Base-by-base conservation (phyloP, 92 coral and sea anemone genomes). In the Paramuricea clavata region DNA sequence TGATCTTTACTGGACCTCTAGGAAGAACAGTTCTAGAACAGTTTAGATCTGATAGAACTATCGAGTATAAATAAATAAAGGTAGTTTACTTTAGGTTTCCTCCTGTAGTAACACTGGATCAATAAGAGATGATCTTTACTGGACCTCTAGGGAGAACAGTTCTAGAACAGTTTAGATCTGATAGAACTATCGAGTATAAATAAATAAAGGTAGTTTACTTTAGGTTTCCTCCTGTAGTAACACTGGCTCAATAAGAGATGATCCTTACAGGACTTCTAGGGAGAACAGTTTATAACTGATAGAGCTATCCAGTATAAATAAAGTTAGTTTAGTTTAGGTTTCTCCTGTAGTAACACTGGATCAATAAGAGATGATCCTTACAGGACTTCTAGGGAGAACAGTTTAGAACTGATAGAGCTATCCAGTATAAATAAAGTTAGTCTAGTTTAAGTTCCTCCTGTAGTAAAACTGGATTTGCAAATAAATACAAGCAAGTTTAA, bases 301-400 rank as follows among this genome's bases (percentile, higher is more conserved):
- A 21, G 62, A 54, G 62, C 62, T 54, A 54, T 54, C 26, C 62
- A 54, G 62, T 6, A 54, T 54, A 54, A 54, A 54, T 54, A 54
- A 54, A 54, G 22, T 54, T 13, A 54, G 62, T 54, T 13, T 1
- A 54, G 62, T 23, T 54, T n/a, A n/a, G n/a, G n/a, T 54, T 13
- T 23, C 62, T 54, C 62, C 62, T 54, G 62, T 54, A 54, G 26
- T 0, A 54, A 54, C 22, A 54, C 62, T 54, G 62, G 25, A 54
- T n/a, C 27, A 19, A 54, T 21, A 54, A 54, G 62, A 54, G 62
- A 54, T 21, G 26, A 13, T n/a, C 62, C 62, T 54, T 54, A 54
- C 62, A 10, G 62, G 62, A 54, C 62, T 10, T 21, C 59, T 50
- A 50, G 59, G 59, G 11, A 7, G 59, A 50, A 50, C 59, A 16